Evolutionary conservation across 64 coral and sea anemone genomes (phyloP), one percentile per base, ranked within the genome.

Genomic region (Dendrophyllia cribrosa): DNA sequence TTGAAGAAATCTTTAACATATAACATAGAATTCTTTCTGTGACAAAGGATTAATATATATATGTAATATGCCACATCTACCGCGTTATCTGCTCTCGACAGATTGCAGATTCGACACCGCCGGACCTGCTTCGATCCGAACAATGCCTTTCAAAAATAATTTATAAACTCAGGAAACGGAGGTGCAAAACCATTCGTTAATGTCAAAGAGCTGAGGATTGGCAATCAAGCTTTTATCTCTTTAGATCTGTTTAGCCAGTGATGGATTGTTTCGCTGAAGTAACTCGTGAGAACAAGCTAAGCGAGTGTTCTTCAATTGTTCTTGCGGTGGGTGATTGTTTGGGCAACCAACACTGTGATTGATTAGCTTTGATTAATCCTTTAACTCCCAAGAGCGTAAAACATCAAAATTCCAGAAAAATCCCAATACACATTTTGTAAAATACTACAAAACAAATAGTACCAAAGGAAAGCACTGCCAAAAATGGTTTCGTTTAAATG

Each of bases 91-190:
- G 34, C 43, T 20, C 20, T 43, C 61, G 60, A 50, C 80, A 84
- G 45, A 84, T 47, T 84, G 80, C 43, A 8, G 24, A 3, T 51
- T 0, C 45, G 43, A 59, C 75, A 70, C 51, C 34, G 17, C 72
- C 13, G 59, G 61, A 64, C 51, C 19, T 62, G 26, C 56, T 59
- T 91, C 24, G 7, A 62, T 48, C 52, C 2, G 51, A 43, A 72
- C 88, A 91, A 65, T 76, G n/a, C 78, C 89, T 83, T 74, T 91
- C 78, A 60, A 71, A 75, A 91, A 91, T 91, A 78, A 91, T 91
- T 79, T 70, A 91, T 91, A 59, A 91, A 83, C 78, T 91, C 55
- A 82, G 79, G 72, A 90, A 70, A 55, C 23, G n/a, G 6, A 80
- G 68, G 89, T 91, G 89, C 56, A 21, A 91, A 91, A 91, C 78